Percentiles rank a stretch among this genome's conserved stretches.
Conservation (phyloP, 1,140 invertebrate species). For the Eupristina koningsbergeri region DNA sequence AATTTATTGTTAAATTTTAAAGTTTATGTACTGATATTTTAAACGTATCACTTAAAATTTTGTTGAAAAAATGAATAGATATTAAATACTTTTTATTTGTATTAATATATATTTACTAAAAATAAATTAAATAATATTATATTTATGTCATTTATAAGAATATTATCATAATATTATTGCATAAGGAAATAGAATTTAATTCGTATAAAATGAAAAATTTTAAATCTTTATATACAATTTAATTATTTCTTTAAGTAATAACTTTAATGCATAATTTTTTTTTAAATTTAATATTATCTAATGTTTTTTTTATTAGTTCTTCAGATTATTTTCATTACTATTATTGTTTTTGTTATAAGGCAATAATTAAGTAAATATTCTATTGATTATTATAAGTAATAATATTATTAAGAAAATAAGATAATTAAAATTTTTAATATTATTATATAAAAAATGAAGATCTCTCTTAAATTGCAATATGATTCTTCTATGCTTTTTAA, state of each 20-base stretch:
- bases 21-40: not conserved
- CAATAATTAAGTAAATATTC: too few species aligned
- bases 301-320: not conserved
- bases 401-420: not conserved
- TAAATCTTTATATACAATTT: not conserved
- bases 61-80: not conserved
- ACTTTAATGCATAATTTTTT: not conserved
- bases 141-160: not conserved
- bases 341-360: not conserved
- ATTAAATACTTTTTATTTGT: not conserved
- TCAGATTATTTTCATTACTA: not conserved
- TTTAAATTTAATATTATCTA: not conserved
- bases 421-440: too few species aligned
- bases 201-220: not conserved
- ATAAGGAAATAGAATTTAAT: not conserved
- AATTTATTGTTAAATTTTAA: not conserved
- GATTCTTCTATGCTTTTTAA: too few species aligned
- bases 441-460: too few species aligned
- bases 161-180: not conserved
- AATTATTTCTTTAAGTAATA: not conserved
- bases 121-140: not conserved
- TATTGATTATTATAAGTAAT: not conserved
- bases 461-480: too few species aligned
- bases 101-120: conserved; percentile 9
- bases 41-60: not conserved